phyloP scores from a whole-genome alignment of 1,140 invertebrate genomes.

The Lethrus apterus region DNA sequence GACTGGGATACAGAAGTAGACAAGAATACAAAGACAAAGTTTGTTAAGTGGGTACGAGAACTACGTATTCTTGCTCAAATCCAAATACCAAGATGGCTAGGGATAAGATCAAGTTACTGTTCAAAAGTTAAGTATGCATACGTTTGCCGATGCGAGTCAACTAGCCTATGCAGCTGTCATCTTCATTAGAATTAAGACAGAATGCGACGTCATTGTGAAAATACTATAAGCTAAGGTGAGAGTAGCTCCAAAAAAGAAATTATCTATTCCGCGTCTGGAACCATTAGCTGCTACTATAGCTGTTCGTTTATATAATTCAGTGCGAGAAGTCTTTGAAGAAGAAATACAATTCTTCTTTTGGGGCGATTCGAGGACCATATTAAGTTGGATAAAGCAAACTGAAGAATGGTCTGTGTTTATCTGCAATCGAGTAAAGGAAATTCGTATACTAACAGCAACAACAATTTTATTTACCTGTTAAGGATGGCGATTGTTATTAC shows the following conservation, averaged over 20 bases:
- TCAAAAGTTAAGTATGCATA: conserved; percentile 22
- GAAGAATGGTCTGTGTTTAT: conserved; percentile 38
- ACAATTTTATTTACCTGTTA: too few relatives aligned
- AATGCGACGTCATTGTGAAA: conserved; percentile 11
- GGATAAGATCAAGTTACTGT: background rate
- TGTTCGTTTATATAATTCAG: conserved; percentile 5
- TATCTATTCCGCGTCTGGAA: conserved; percentile 30
- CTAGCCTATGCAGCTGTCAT: conserved; percentile 27
- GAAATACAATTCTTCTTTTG: conserved; percentile 22
- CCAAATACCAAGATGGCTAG: conserved; percentile 16
- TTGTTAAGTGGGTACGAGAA: conserved; percentile 18
- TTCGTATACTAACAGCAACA: conserved; percentile 29
- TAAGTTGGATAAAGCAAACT: conserved; percentile 35
- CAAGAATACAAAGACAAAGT: conserved; percentile 1
- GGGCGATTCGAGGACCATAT: conserved; percentile 36
- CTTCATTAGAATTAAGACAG: conserved; percentile 20
- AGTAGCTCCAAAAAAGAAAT: conserved; percentile 26
- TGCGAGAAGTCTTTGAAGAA: conserved; percentile 8
- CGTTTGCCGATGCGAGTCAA: conserved; percentile 31
- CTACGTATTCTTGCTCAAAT: conserved; percentile 12
- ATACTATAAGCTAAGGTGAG: conserved; percentile 27
- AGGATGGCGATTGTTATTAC: too few relatives aligned
- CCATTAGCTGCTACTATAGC: conserved; percentile 21
- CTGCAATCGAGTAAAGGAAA: conserved; percentile 38
- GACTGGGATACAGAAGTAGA: conserved; percentile 15